Evolutionary conservation across 2,113 vertebrate species (phyloP).

Genomic region (Salvelinus fontinalis): DNA sequence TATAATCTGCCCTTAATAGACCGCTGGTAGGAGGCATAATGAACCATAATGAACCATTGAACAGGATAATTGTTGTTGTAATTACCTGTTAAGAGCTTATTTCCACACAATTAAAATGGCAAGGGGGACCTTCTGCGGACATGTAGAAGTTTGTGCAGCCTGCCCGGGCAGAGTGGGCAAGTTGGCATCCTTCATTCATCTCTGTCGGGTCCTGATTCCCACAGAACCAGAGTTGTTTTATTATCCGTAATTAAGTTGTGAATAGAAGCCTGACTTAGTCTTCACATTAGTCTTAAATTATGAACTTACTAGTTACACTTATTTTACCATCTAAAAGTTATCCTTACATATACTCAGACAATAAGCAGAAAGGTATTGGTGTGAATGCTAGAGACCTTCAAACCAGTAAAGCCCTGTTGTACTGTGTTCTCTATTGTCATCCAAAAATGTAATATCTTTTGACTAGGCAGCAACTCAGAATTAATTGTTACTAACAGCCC

Average conservation of each 20-base stretch:
- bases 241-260: background rate
- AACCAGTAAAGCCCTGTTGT: no score
- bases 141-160: slow-evolving; percentile 5
- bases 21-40: slow-evolving; percentile 8
- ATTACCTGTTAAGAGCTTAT: slow-evolving; percentile 30
- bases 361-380: no score
- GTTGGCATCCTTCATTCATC: background rate
- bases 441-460: no score
- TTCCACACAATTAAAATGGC: slow-evolving; percentile 22
- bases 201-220: background rate
- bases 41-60: slow-evolving; percentile 12
- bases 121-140: background rate
- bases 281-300: no score
- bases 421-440: no score
- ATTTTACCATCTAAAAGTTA: no score
- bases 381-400: no score
- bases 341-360: no score
- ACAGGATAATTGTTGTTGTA: slow-evolving; percentile 22
- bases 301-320: no score
- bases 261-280: no score
- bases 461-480: no score
- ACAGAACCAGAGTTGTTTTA: background rate
- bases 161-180: background rate
- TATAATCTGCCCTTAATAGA: slow-evolving; percentile 13
- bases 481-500: no score